phyloP scores from a whole-genome alignment of 2,113 vertebrate genomes.

The Tyto alba region DNA sequence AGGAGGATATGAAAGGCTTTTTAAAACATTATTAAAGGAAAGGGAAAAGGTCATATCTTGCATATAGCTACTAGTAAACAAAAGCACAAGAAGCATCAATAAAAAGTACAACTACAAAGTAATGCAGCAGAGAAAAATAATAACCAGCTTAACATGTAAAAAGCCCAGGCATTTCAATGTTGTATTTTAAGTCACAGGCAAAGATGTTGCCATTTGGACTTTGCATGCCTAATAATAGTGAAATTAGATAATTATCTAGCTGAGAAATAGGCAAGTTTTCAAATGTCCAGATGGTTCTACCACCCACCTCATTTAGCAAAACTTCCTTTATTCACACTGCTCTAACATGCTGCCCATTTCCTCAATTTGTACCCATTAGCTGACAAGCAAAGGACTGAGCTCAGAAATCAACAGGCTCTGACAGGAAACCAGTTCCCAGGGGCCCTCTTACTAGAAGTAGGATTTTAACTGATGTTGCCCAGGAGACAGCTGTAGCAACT shows the following conservation, averaged over 20 bases:
- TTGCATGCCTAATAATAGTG: slow-evolving; percentile 44
- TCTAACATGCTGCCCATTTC: slow-evolving; percentile 56
- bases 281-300: slow-evolving; percentile 66
- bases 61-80: not conserved
- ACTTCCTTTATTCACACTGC: slow-evolving; percentile 63
- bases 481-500: slow-evolving; percentile 38
- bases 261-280: slow-evolving; percentile 64
- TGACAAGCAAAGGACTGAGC: slow-evolving; percentile 48
- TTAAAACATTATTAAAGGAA: not conserved
- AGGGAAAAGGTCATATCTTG: not conserved
- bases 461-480: slow-evolving; percentile 56
- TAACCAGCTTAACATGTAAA: not conserved
- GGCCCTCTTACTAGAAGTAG: slow-evolving; percentile 25
- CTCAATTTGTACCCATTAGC: slow-evolving; percentile 64
- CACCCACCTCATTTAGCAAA: slow-evolving; percentile 63
- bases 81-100: not conserved
- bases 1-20: not conserved
- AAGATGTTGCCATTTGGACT: slow-evolving; percentile 25
- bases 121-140: not conserved
- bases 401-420: slow-evolving; percentile 59
- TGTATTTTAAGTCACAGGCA: not conserved
- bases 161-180: not conserved
- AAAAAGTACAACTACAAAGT: not conserved
- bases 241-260: slow-evolving; percentile 63
- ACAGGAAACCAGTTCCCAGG: slow-evolving; percentile 49